A percentile compares a stretch with the other conserved stretches of the same genome.
Conservation (phyloP, 2,113 vertebrate species). For the Zosterops borbonicus region DNA sequence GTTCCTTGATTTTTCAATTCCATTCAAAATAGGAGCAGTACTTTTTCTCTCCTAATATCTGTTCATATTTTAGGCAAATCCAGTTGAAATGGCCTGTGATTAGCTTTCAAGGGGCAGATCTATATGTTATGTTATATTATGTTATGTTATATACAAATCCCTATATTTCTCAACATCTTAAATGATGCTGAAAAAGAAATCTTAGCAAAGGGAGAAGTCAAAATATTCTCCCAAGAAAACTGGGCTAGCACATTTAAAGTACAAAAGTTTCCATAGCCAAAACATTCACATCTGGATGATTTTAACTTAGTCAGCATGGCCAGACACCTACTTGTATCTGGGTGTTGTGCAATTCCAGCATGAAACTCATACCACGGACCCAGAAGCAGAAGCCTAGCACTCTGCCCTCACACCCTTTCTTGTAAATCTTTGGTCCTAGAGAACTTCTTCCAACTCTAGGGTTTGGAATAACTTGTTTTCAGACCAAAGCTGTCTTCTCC, state of each 20-base stretch:
- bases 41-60: not conserved
- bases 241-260: slow-evolving; percentile 14
- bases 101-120: not conserved
- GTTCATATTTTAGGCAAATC: not conserved
- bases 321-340: slow-evolving; percentile 53
- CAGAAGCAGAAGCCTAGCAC: slow-evolving; percentile 20
- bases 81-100: not conserved
- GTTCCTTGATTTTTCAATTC: not conserved
- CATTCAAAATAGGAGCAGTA: not conserved
- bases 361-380: slow-evolving; percentile 22
- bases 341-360: slow-evolving; percentile 33
- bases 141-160: not conserved
- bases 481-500: slow-evolving; percentile 7
- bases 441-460: slow-evolving; percentile 34
- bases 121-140: not conserved
- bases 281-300: slow-evolving; percentile 57
- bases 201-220: not conserved
- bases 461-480: slow-evolving; percentile 35
- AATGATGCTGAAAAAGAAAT: not conserved
- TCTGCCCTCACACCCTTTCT: slow-evolving; percentile 35
- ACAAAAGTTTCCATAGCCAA: slow-evolving; percentile 50
- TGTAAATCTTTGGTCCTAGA: slow-evolving; percentile 7
- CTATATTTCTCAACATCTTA: not conserved
- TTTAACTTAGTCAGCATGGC: slow-evolving; percentile 44
- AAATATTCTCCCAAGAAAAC: not conserved